Conservation (phyloP, 2,888 invertebrate species). For the Acanthopleura granulata region DNA sequence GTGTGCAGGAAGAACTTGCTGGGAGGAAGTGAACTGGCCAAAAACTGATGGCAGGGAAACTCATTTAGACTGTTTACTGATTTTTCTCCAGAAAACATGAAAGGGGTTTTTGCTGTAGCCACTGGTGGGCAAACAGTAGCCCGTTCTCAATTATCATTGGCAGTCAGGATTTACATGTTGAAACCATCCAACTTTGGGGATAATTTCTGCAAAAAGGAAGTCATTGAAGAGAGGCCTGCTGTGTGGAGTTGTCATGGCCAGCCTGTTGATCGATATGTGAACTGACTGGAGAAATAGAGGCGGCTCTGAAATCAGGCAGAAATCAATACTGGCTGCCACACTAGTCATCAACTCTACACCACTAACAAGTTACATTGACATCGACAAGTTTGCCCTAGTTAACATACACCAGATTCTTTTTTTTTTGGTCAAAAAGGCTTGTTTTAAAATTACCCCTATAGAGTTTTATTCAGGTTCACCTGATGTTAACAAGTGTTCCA, state of each 20-base stretch:
- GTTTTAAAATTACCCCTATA: no score
- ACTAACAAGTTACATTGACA: conserved; percentile 2
- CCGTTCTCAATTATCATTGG: conserved; percentile 9
- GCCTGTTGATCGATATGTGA: neutral
- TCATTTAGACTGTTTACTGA: conserved; percentile 12
- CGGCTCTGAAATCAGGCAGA: neutral
- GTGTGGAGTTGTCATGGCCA: neutral
- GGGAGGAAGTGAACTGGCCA: neutral
- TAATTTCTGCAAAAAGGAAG: conserved; percentile 18
- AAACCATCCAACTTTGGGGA: conserved; percentile 17
- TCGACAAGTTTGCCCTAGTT: no score
- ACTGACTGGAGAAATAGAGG: conserved; percentile 6
- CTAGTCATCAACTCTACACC: conserved; percentile 7
- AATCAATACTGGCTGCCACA: neutral
- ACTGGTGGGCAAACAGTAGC: neutral
- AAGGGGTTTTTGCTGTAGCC: neutral
- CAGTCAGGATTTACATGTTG: conserved; percentile 9
- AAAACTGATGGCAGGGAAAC: conserved; percentile 4
- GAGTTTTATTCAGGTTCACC: no score
- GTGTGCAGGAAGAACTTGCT: neutral
- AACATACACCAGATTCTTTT: no score
- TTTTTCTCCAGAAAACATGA: conserved; percentile 8
- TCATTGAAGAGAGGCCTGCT: conserved; percentile 16
- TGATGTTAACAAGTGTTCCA: no score
- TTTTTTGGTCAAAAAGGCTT: no score